phyloP scores from a whole-genome alignment of 2,113 vertebrate genomes.

The Ginglymostoma cirratum region DNA sequence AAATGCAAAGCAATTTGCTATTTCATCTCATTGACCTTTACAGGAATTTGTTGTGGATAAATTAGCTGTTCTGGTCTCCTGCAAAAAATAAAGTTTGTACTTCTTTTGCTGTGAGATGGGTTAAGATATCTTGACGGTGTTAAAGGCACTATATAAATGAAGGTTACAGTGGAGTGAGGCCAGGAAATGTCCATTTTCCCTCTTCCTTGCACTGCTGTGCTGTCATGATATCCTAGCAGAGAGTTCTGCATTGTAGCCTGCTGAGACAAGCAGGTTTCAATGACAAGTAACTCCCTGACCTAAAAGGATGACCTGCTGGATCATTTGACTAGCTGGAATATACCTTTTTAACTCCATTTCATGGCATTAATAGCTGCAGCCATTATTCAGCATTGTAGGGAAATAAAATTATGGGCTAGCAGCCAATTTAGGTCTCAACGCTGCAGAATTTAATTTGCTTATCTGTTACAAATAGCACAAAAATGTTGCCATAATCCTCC shows the following conservation, averaged over 20 bases:
- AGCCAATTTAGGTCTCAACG: neutral
- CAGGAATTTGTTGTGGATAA: neutral
- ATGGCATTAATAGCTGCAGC: neutral
- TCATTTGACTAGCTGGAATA: neutral
- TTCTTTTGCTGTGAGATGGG: neutral
- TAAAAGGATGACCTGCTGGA: neutral
- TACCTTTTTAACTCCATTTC: neutral
- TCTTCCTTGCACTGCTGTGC: neutral
- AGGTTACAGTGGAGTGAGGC: neutral
- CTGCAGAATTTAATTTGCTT: conserved; percentile 24
- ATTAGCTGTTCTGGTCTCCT: neutral
- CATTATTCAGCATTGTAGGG: neutral
- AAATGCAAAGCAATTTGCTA: neutral
- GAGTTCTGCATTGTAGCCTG: neutral
- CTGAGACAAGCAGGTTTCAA: neutral
- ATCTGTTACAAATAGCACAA: neutral
- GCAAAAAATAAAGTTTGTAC: neutral
- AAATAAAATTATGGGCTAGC: neutral
- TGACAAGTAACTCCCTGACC: neutral
- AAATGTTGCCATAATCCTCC: neutral
- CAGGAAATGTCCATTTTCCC: neutral
- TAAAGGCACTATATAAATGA: neutral
- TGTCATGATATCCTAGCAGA: neutral
- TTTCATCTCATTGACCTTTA: neutral
- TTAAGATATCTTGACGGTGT: neutral